Percentiles rank a stretch among this genome's conserved stretches.
Evolutionary conservation across 2,888 invertebrate species (phyloP).

Genomic region (Catonia carolina): DNA sequence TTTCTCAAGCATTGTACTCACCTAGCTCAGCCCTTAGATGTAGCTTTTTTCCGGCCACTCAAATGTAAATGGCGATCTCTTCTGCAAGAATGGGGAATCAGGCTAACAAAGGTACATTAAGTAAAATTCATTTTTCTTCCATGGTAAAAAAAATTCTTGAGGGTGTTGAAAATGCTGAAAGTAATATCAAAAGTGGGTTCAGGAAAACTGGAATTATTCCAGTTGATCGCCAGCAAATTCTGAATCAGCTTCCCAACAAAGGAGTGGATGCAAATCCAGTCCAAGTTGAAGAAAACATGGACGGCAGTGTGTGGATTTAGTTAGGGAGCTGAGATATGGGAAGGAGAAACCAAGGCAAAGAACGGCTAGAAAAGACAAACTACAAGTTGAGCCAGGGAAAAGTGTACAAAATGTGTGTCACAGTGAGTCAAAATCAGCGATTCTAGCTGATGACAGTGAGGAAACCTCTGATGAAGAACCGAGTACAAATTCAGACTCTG

Average conservation of each 20-base stretch:
- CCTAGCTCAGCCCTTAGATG: not conserved
- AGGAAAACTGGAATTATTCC: no score
- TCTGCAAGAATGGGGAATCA: conserved; percentile 4
- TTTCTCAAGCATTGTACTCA: not conserved
- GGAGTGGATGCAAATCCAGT: not conserved
- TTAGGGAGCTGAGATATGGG: not conserved
- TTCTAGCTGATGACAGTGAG: not conserved
- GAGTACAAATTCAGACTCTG: not conserved
- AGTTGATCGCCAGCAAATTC: no score
- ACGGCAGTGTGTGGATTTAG: not conserved
- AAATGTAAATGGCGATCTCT: not conserved
- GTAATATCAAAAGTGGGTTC: no score
- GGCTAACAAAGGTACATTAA: not conserved
- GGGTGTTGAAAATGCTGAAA: no score
- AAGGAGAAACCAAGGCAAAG: not conserved
- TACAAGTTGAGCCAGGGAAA: not conserved
- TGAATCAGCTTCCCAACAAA: not conserved
- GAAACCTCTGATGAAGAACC: not conserved
- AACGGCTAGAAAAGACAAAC: not conserved
- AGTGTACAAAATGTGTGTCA: not conserved
- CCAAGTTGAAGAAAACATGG: not conserved
- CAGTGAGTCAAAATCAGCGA: not conserved
- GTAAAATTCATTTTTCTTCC: not conserved
- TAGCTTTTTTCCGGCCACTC: not conserved
- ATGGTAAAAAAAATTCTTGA: not conserved